Conservation (phyloP, 2,888 invertebrate genomes). For the Eristalis tenax region DNA sequence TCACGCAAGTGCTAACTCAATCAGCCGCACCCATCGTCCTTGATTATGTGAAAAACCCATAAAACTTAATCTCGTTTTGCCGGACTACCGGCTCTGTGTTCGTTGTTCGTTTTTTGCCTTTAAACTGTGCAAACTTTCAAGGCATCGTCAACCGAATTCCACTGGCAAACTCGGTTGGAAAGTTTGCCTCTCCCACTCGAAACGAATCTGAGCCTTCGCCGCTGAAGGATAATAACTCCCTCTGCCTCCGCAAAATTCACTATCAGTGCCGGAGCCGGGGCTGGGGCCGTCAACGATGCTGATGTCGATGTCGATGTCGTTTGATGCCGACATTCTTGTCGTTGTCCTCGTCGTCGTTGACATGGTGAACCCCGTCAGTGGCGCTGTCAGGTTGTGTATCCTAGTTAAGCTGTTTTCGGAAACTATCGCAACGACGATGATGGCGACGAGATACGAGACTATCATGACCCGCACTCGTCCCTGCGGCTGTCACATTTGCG, state of each 20-base stretch:
- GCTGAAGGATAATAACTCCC: constrained; percentile 10
- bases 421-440: constrained; percentile 41
- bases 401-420: constrained; percentile 23
- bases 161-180: constrained; percentile 9
- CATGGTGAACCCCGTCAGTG: not conserved
- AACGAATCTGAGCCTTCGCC: not conserved
- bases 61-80: constrained; percentile 29
- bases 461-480: not conserved
- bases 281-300: not conserved
- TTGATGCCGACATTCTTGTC: not conserved
- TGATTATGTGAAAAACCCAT: constrained; percentile 40
- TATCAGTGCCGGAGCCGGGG: constrained; percentile 4
- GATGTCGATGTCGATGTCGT: not conserved
- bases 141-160: not conserved
- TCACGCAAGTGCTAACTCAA: constrained; percentile 9
- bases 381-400: constrained; percentile 31
- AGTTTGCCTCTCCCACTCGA: not conserved
- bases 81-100: not conserved
- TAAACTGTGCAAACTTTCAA: not conserved
- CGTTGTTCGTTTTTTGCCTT: not conserved
- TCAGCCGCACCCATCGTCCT: not conserved
- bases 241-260: constrained; percentile 7
- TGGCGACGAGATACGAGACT: constrained; percentile 31
- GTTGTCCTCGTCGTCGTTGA: not conserved
- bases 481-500: not conserved